phyloP scores from a whole-genome alignment of 2,888 invertebrate genomes.

The Leptura quadrifasciata region DNA sequence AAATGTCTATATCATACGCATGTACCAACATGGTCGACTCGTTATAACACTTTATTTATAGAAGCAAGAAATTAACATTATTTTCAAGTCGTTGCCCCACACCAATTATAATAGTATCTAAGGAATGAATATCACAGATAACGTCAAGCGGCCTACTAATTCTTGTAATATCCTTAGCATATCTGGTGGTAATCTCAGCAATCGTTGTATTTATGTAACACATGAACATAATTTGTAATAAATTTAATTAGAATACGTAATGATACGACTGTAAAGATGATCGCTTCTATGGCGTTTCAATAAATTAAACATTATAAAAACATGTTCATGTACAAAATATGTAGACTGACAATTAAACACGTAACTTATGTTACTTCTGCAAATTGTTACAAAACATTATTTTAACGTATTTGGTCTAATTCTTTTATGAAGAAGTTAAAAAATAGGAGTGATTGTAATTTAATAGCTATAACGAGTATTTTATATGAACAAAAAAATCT shows the following conservation, averaged over 20 bases:
- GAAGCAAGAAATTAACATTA: neutral
- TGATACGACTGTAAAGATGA: neutral
- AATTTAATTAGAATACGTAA: neutral
- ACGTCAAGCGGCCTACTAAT: neutral
- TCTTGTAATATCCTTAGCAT: neutral
- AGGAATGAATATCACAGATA: neutral
- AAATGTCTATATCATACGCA: too few relatives aligned
- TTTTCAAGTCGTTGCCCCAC: neutral
- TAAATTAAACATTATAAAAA: neutral
- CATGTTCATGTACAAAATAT: neutral
- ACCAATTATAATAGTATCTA: neutral
- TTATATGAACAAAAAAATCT: too few relatives aligned
- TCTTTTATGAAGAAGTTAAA: too few relatives aligned
- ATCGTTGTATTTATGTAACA: neutral
- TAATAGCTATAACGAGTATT: too few relatives aligned
- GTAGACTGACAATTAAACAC: neutral
- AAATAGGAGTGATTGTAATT: too few relatives aligned
- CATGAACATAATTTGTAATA: neutral
- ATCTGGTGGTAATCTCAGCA: neutral
- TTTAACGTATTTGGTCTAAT: neutral
- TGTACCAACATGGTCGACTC: neutral
- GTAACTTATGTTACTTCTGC: neutral
- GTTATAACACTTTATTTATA: constrained; percentile 7
- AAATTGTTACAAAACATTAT: neutral
- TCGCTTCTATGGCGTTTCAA: neutral